These are phyloP conservation scores for Plagodis dolabraria DNA, from an alignment of 2,888 invertebrate genomes.

Conservation along the genomic window DNA sequence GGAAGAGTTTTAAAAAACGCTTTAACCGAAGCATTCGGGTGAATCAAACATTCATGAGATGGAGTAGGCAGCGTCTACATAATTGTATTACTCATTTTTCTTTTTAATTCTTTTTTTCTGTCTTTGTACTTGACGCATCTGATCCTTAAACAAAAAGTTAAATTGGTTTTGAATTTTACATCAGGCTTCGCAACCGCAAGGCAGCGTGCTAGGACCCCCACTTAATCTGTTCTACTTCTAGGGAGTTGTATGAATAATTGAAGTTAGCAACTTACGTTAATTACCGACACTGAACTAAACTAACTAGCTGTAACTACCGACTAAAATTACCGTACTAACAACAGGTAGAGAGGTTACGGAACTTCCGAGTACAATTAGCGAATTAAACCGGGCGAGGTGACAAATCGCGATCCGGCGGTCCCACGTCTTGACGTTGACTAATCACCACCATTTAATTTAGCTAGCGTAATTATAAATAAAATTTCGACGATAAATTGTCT, in stretches of 20 bases:
- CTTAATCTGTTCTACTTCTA: conserved; percentile 21
- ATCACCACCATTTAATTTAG: conserved; percentile 81
- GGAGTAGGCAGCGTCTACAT: conserved; percentile 56
- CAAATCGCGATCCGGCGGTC: conserved; percentile 79
- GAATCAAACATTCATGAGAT: conserved; percentile 79
- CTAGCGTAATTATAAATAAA: conserved; percentile 84
- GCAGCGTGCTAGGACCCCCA: conserved; percentile 29
- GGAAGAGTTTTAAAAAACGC: conserved; percentile 75
- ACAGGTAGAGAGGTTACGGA: conserved; percentile 68
- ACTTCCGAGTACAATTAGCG: conserved; percentile 80
- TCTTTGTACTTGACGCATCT: conserved; percentile 41
- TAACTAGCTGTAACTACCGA: conserved; percentile 59
- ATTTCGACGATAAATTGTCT: conserved; percentile 82
- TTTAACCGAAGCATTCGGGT: conserved; percentile 61
- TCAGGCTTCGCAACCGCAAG: conserved; percentile 39
- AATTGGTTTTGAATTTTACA: conserved; percentile 27
- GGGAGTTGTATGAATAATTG: conserved; percentile 57
- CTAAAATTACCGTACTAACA: conserved; percentile 69
- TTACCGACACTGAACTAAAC: conserved; percentile 48
- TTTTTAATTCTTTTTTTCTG: conserved; percentile 54
- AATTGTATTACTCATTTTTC: conserved; percentile 50
- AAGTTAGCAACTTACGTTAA: conserved; percentile 59
- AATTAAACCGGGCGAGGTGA: conserved; percentile 79
- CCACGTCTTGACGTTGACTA: conserved; percentile 79
- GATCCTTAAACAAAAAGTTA: conserved; percentile 26